Base-by-base conservation (phyloP, 2,113 vertebrate species). In the Chrysochloris asiatica region DNA sequence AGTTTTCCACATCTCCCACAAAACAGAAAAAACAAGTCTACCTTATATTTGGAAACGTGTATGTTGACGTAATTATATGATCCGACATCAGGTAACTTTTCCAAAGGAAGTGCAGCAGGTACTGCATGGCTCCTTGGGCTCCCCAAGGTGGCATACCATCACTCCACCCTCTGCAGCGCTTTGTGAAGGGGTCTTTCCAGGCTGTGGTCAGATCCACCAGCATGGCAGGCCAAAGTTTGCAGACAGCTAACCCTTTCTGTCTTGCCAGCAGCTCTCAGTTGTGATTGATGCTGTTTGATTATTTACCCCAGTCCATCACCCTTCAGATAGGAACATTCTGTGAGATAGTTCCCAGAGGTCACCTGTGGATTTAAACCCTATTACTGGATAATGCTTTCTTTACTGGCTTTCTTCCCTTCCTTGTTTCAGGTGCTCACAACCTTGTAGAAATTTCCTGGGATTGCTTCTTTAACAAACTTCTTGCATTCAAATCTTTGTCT, bases 41-140 rank as follows among this genome's bases (percentile, higher is more conserved):
- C n/a, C n/a, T n/a, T n/a, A n/a, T n/a, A n/a, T 45, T 30, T 52
- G 21, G 59, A 82, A 38, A 63, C 43, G 43, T 65, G 45, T 52
- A 8, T 69, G 45, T 41, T 78, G 45, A 67, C 80, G n/a, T n/a
- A n/a, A n/a, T n/a, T n/a, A n/a, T n/a, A n/a, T n/a, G n/a, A n/a
- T n/a, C n/a, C 81, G 52, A 80, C 24, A 89, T 75, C 12, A 79
- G 61, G 48, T 21, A 71, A 84, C 78, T 87, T 73, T 84, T 73
- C 12, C 45, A 36, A 73, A 78, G 63, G 61, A 59, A 26, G 24
- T 30, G 36, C 30, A 3, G 16, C 24, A 30, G 24, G 4, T 65
- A 11, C 36, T 56, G 16, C 48, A 45, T 5, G 2, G 1, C 5
- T 28, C 7, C 0, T 21, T 2, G 24, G 50, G 43, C 43, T 52